Percentiles rank a stretch among this genome's conserved stretches.
Evolutionary conservation across 1,140 invertebrate species (phyloP).

Genomic region (Sinella curviseta): DNA sequence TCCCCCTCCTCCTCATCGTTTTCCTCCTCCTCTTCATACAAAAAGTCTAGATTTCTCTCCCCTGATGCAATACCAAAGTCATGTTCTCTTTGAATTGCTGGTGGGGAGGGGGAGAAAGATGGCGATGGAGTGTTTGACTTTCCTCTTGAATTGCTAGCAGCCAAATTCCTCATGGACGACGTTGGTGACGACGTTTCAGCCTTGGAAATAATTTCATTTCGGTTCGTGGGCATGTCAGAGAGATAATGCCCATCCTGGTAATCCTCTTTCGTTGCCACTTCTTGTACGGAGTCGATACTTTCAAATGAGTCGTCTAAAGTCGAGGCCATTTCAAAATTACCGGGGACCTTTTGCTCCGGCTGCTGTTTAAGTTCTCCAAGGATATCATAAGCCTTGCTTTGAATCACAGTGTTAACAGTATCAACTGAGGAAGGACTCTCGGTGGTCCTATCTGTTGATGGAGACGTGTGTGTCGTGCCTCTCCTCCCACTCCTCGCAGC

Average conservation of each 20-base stretch:
- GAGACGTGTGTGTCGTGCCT: not conserved
- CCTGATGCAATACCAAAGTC: not conserved
- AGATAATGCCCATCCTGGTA: not conserved
- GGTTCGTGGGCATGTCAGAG: not conserved
- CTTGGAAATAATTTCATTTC: too few relatives aligned
- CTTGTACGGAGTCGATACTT: not conserved
- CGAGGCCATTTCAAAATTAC: not conserved
- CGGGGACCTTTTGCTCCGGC: not conserved
- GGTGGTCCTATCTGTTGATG: conserved; percentile 18
- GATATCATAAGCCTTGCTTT: conserved; percentile 16
- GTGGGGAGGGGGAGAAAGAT: not conserved
- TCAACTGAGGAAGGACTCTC: conserved; percentile 40
- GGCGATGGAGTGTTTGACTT: not conserved
- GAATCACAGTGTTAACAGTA: conserved; percentile 32
- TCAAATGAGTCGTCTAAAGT: conserved; percentile 12
- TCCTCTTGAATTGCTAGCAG: too few relatives aligned
- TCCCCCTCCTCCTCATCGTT: not conserved
- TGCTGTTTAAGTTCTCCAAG: not conserved
- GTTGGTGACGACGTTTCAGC: too few relatives aligned
- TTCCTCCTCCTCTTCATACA: not conserved
- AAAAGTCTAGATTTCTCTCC: not conserved
- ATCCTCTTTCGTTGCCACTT: not conserved
- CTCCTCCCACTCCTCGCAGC: not conserved
- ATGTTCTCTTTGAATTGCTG: not conserved
- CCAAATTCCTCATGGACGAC: too few relatives aligned